Base-by-base conservation (phyloP, 2,888 invertebrate genomes). In the Athetis lepigone region DNA sequence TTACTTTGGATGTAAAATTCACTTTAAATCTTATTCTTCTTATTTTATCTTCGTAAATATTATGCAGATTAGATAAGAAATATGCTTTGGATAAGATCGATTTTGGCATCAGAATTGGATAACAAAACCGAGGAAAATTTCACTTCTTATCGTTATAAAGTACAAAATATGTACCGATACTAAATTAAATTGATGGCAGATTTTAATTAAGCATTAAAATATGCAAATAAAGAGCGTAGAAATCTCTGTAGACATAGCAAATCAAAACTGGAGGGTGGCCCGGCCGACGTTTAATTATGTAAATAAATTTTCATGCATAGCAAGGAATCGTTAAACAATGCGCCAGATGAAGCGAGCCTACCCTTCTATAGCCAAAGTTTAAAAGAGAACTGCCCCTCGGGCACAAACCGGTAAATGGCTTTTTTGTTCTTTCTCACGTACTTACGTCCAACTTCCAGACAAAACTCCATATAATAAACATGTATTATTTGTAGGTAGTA, bases 271-370 rank as follows among this genome's bases (percentile, higher is more conserved):
- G 57, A 74, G 77, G 90, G 88, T 87, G 85, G 84, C 83, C 76
- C 80, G 82, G 83, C 82, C 88, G 86, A 82, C 91, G 88, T 91
- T 94, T 94, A 93, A 93, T 93, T 93, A 94, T 94, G 94, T 91
- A 92, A 94, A 94, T 93, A 93, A 89, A 92, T 91, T 92, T 79
- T 91, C 91, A 91, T 93, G 90, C 92, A 90, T 91, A 90, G 87
- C 87, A 88, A 92, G 89, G 88, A 90, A 89, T 88, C 86, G 83
- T 89, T 88, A 90, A 93, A 93, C 92, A 94, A 93, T 89, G 88
- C 88, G 88, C 87, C 92, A 91, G 92, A 91, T 92, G 92, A 89
- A 65, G 78, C 79, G 64, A 81, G 74, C 81, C 79, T 82, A 87
- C 89, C 89, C 88, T 88, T 89, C 84, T 82, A 86, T 85, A 87